A percentile compares a stretch with the other conserved stretches of the same genome.
phyloP scores from a whole-genome alignment of 2,888 invertebrate species.

The Teleogryllus oceanicus region DNA sequence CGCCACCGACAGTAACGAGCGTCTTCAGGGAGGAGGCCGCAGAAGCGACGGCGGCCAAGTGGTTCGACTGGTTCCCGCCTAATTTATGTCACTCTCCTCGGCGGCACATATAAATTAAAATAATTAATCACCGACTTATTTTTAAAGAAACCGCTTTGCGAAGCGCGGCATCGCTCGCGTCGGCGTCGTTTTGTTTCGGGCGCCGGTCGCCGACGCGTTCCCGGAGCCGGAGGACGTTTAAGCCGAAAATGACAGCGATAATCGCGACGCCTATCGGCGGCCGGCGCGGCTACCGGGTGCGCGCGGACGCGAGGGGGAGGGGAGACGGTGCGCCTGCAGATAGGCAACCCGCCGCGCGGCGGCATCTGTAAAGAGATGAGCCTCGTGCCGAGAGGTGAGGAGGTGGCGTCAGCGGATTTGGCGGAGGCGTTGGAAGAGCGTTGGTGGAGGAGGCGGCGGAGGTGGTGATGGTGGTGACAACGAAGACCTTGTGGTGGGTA shows the following conservation, averaged over 20 bases:
- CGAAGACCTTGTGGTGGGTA: too few species aligned
- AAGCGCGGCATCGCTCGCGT: background rate
- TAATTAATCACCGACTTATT: constrained; percentile 18
- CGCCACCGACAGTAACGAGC: background rate
- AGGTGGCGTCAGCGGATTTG: background rate
- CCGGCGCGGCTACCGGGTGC: background rate
- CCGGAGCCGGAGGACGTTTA: background rate
- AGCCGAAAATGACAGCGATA: background rate
- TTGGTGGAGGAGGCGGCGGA: too few species aligned
- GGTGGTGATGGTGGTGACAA: too few species aligned
- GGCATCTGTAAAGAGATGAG: background rate
- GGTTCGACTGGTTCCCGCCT: constrained; percentile 18
- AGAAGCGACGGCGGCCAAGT: background rate
- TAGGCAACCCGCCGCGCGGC: background rate
- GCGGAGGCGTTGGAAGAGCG: too few species aligned
- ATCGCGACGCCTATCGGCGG: background rate
- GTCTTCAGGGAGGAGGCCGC: background rate
- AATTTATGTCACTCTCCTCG: constrained; percentile 2
- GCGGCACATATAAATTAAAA: background rate
- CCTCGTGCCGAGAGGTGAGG: background rate
- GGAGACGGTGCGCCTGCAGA: background rate
- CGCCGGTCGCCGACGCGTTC: background rate
- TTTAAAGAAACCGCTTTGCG: background rate
- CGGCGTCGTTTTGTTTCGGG: background rate
- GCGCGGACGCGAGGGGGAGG: background rate